Conservation (phyloP, 2,888 invertebrate species). For the Sphinx pinastri region DNA sequence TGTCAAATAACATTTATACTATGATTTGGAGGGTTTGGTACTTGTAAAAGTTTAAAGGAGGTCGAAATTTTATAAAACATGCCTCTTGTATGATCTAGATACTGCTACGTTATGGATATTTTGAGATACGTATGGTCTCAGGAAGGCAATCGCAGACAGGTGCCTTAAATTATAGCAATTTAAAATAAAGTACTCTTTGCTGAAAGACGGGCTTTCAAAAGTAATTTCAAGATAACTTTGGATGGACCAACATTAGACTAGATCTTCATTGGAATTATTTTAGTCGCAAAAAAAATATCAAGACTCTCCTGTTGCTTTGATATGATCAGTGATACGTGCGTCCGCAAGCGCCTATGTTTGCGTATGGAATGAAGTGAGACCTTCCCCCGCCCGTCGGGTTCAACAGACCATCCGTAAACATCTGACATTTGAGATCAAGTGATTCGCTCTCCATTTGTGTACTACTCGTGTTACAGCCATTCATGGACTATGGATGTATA, state of each 20-base stretch:
- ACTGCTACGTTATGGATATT: too few species aligned
- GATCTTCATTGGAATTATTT: too few species aligned
- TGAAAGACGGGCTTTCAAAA: too few species aligned
- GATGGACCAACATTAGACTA: too few species aligned
- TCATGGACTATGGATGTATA: not conserved
- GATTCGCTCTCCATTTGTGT: slow-evolving; percentile 22
- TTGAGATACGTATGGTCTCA: too few species aligned
- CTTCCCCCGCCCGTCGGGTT: slow-evolving; percentile 31
- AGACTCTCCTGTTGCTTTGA: not conserved
- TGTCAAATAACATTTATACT: slow-evolving; percentile 24
- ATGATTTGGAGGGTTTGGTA: slow-evolving; percentile 29
- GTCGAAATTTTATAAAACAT: not conserved
- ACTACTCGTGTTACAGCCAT: slow-evolving; percentile 10
- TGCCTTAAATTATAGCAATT: too few species aligned
- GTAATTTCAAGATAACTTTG: too few species aligned
- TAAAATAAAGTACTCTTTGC: too few species aligned
- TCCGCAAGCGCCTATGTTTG: slow-evolving; percentile 35
- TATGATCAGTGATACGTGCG: slow-evolving; percentile 1
- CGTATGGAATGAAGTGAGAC: slow-evolving; percentile 43
- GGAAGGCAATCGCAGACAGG: too few species aligned
- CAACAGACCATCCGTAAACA: slow-evolving; percentile 40
- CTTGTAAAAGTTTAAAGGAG: slow-evolving; percentile 15
- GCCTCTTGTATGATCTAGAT: too few species aligned
- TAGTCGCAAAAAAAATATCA: too few species aligned
- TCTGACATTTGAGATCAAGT: slow-evolving; percentile 29